phyloP scores from a whole-genome alignment of 2,888 invertebrate species.

The Phalera bucephala region DNA sequence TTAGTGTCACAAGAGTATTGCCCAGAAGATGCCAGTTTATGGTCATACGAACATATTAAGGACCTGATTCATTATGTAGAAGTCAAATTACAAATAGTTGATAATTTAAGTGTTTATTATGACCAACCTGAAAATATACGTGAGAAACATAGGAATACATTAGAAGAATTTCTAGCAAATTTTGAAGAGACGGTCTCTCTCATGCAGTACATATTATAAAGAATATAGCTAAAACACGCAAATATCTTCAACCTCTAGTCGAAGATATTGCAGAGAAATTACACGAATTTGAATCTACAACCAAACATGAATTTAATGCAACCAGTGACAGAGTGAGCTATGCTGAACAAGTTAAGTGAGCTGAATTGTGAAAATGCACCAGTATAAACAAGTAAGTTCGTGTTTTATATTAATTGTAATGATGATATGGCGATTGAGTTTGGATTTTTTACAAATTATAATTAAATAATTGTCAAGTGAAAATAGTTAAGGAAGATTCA shows the following conservation, averaged over 20 bases:
- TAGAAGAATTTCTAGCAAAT: constrained; percentile 26
- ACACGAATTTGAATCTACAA: constrained; percentile 18
- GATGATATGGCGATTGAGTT: no score
- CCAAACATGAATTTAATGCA: constrained; percentile 14
- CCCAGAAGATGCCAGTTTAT: constrained; percentile 16
- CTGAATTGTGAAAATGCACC: constrained; percentile 26
- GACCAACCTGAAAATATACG: constrained; percentile 17
- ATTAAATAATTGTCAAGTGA: no score
- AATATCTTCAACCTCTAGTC: constrained; percentile 26
- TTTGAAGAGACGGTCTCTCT: constrained; percentile 32
- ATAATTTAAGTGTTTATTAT: constrained; percentile 22
- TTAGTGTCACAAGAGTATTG: not conserved
- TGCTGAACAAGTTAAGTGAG: constrained; percentile 29
- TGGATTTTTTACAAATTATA: no score
- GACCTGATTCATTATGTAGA: constrained; percentile 30
- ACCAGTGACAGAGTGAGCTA: constrained; percentile 12
- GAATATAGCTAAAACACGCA: constrained; percentile 26
- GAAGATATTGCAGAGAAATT: constrained; percentile 16
- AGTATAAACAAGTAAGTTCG: constrained; percentile 9
- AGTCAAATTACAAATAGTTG: constrained; percentile 18
- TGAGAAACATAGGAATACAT: constrained; percentile 20
- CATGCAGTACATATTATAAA: constrained; percentile 47
- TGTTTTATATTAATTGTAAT: no score
- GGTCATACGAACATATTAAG: constrained; percentile 33
- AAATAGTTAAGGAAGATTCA: no score